These are phyloP conservation scores for Peromyscus californicus DNA, from an alignment of 2,113 vertebrate species.

Conservation along the genomic window DNA sequence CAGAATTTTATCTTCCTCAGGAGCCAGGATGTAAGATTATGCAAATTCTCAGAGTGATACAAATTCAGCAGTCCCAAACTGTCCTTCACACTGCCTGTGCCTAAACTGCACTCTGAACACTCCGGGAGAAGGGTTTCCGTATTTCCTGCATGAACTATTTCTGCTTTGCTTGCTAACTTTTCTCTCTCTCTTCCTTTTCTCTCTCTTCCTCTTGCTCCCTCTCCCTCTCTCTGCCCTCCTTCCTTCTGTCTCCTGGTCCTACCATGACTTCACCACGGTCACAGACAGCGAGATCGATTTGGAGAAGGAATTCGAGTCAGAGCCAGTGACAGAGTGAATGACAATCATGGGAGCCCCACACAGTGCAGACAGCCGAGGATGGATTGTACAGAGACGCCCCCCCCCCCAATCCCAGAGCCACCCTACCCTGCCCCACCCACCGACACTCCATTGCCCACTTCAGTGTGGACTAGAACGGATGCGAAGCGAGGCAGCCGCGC, in stretches of 20 bases:
- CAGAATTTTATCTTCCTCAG: not conserved
- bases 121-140: constrained; percentile 72
- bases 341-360: constrained; percentile 73
- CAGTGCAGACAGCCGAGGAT: constrained; percentile 67
- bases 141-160: constrained; percentile 86
- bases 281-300: constrained; percentile 87
- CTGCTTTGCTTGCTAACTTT: constrained; percentile 88
- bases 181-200: constrained; percentile 83
- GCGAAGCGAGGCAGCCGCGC: not conserved
- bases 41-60: constrained; percentile 33
- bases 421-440: not conserved
- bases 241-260: constrained; percentile 59
- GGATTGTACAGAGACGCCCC: constrained; percentile 64
- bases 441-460: constrained; percentile 46
- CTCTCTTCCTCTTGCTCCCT: constrained; percentile 66
- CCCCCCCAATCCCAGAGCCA: not conserved
- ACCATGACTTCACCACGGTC: constrained; percentile 84
- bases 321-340: constrained; percentile 85
- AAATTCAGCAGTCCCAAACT: constrained; percentile 23
- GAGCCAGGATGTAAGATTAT: constrained; percentile 1
- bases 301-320: constrained; percentile 85
- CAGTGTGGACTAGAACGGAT: constrained; percentile 14
- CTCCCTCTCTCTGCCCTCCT: constrained; percentile 74
- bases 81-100: constrained; percentile 63
- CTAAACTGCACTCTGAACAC: constrained; percentile 32